Evolutionary conservation across 2,113 vertebrate genomes (phyloP), one percentile per base, ranked within the genome.

Genomic region (Ptyas mucosa): DNA sequence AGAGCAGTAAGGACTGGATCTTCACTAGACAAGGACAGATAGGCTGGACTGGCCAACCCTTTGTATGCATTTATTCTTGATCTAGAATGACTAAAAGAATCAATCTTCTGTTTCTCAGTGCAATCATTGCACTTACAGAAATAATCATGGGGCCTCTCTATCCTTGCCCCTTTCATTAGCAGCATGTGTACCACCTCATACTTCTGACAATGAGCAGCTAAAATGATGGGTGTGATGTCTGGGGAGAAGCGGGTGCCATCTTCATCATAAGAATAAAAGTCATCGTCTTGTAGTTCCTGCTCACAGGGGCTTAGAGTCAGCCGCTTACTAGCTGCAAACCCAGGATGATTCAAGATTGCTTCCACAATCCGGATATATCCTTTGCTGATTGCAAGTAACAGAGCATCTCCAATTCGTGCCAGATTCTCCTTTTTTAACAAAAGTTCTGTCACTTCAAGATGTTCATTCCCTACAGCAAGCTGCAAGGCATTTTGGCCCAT

Each of bases 231-330:
- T 6, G 98, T 99, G 96, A 99, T 98, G 89, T 99, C 98, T 21
- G 98, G 98, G 39, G 98, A 99, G 95, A 99, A 99, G 94, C 98
- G 98, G 3, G 98, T 99, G 92, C 98, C 98, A 92, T 99, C 98
- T 97, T 99, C 98, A 0, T 98, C 98, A n/a, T 99, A 98, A 3
- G 98, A 98, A 94, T 98, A 99, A 95, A 99, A 99, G 97, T 98
- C 98, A 94, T 98, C 98, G 94, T 98, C 98, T 94, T 97, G 98
- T 90, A 98, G 96, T 95, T 98, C 98, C 97, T 98, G 98, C 96
- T 98, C 98, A 23, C 98, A 97, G 20, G 98, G 98, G 95, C 98
- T 98, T 18, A 98, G 98, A 23, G 98, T 98, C 93, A 99, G 97
- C 93, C 98, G 97, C 91, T 97, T 97, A 88, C 97, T 98, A 93